Conservation (phyloP, 2,888 invertebrate species). For the Deilephila elpenor region DNA sequence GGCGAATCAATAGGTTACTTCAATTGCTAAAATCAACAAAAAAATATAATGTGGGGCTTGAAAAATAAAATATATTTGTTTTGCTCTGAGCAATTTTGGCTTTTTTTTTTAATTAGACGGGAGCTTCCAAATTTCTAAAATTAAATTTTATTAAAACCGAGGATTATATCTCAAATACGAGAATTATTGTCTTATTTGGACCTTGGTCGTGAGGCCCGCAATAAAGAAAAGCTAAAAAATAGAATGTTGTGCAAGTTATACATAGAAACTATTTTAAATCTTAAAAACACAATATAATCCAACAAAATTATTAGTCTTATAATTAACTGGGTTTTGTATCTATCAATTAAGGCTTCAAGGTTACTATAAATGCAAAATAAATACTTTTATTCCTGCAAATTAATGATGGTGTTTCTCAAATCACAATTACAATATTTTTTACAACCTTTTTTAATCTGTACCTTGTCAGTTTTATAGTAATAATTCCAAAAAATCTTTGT, state of each 20-base stretch:
- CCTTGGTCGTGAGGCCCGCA: not conserved
- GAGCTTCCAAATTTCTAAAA: not conserved
- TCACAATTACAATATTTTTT: no score
- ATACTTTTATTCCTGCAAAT: not conserved
- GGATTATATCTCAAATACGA: not conserved
- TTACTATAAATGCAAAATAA: not conserved
- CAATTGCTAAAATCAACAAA: no score
- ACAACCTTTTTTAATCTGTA: no score
- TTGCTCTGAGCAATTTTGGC: not conserved
- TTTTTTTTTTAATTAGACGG: not conserved
- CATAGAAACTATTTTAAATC: no score
- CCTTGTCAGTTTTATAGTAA: not conserved
- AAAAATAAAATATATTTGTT: not conserved
- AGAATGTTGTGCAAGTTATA: constrained; percentile 11
- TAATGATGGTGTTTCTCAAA: no score
- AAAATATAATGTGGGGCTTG: no score
- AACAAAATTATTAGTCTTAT: constrained; percentile 13
- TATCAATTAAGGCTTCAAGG: constrained; percentile 9
- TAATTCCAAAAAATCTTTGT: not conserved
- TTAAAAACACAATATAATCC: not conserved
- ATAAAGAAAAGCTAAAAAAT: not conserved
- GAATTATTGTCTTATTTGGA: constrained; percentile 13
- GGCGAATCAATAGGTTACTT: no score
- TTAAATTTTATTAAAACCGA: not conserved
- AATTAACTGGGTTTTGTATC: constrained; percentile 9